Evolutionary conservation across 92 coral and sea anemone genomes (phyloP), one percentile per base, ranked within the genome.

Genomic region (Parazoanthus swiftii): DNA sequence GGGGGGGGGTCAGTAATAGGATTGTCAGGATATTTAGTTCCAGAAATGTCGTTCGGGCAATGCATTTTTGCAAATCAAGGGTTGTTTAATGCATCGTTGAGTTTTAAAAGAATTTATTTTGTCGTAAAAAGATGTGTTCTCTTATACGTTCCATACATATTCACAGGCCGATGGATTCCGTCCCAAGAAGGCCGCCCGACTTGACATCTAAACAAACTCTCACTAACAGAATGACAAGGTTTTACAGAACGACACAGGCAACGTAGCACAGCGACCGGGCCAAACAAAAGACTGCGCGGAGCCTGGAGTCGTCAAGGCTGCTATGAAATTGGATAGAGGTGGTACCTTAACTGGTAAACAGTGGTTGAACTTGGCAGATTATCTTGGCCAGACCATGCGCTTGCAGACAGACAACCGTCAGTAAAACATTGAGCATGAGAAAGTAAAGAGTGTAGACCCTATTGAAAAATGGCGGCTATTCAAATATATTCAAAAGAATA

Each of bases 201-300:
- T 84, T 94, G 63, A 81, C 95, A 5, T 93, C 98, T 46, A 95
- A 88, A 75, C 94, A 94, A 71, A 82, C 92, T 38, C 85, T 91
- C 43, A 87, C 94, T 77, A 92, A 91, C 77, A 91, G 98, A 89
- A 93, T 91, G 94, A 87, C 98, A 66, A 91, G 92, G 33, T 33
- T 93, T 56, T 89, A 91, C 89, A 93, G 88, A 75, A 82, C 91
- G 50, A 54, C 89, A 16, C 95, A 94, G 86, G 86, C 90, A 5
- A 46, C 85, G 20, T 67, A 58, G 85, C 6, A 37, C n/a, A 63
- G 26, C 21, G 70, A 63, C 70, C 70, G 20, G 20, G 18, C 59
- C 59, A 74, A 33, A 29, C 18, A 36, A 6, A 33, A 14, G 46
- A 29, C 14, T 5, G 23, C 44, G 8, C 21, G 23, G 74, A 68